Conservation (phyloP, 1,140 invertebrate genomes). For the Heliconius nattereri region DNA sequence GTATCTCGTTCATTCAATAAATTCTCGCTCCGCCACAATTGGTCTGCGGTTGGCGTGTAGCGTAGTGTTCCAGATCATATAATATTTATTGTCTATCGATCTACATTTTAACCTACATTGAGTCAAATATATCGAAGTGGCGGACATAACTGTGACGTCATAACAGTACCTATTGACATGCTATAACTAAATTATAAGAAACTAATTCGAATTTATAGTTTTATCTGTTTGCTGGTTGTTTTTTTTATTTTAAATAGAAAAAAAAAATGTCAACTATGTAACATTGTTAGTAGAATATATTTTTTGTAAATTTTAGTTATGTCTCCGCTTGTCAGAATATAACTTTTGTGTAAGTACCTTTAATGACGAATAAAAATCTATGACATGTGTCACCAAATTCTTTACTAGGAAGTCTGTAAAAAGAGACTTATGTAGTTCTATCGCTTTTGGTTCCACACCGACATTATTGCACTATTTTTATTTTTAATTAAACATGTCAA, state of each 20-base stretch:
- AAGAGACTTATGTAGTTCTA: too few relatives aligned
- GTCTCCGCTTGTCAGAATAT: too few relatives aligned
- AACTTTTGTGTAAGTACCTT: too few relatives aligned
- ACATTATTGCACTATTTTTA: too few relatives aligned
- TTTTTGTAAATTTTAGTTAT: too few relatives aligned
- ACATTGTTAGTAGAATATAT: neutral
- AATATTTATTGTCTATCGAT: constrained; percentile 19
- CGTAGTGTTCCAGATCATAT: constrained; percentile 19
- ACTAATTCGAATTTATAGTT: neutral
- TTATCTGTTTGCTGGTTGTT: too few relatives aligned
- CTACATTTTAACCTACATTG: constrained; percentile 4
- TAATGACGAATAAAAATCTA: too few relatives aligned
- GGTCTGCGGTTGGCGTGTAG: constrained; percentile 23
- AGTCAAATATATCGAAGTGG: neutral
- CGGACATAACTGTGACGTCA: neutral
- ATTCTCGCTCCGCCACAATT: constrained; percentile 26
- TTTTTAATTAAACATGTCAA: too few relatives aligned
- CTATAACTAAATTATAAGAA: neutral
- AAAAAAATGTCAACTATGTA: neutral
- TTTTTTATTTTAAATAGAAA: too few relatives aligned
- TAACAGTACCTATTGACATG: neutral
- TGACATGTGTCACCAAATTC: too few relatives aligned
- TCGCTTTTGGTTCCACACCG: too few relatives aligned
- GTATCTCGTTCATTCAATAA: constrained; percentile 29
- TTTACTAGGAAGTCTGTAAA: too few relatives aligned